Evolutionary conservation across 1,140 invertebrate genomes (phyloP), one percentile per base, ranked within the genome.

Genomic region (Lordiphosa mommai): DNA sequence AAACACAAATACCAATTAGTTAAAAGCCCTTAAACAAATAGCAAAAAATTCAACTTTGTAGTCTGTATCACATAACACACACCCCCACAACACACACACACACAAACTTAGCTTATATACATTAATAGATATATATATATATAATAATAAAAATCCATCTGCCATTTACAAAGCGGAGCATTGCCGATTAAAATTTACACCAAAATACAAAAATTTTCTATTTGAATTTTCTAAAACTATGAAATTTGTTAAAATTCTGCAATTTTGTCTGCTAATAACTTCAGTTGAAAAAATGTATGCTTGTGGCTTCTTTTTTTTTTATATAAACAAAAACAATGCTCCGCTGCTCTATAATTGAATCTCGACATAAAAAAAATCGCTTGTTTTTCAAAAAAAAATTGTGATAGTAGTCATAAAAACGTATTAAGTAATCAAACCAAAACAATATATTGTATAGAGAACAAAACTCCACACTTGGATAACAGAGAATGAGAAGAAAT

Each of bases 371-470:
- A 66, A 56, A 66, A 68, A 67, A 55, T 79, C 61, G 74, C 76
- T 82, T 80, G 76, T 70, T 80, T 80, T 80, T 60, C 23, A 27
- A 51, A 38, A 85, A 77, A 82, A 76, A 65, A 86, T 72, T 86
- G 80, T 86, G 80, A 86, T 86, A 86, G 82, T 86, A 86, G 80
- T 86, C 80, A 86, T 86, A 73, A 86, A 71, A 82, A 74, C 5
- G 23, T 77, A 72, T 77, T 77, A 82, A 72, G 59, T 84, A 82
- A 27, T 17, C 34, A 37, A 49, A 63, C 50, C 4, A 27, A 27
- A 27, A 27, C 23, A 47, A 61, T 40, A 66, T 20, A 61, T 74
- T 76, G 71, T 84, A 80, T 58, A 82, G 46, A 36, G 36, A 40
- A 50, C 13, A 50, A 44, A 58, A 44, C 0, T n/a, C n/a, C n/a